Conservation (phyloP, 2,797 vertebrate genomes). For the Acipenser oxyrinchus region DNA sequence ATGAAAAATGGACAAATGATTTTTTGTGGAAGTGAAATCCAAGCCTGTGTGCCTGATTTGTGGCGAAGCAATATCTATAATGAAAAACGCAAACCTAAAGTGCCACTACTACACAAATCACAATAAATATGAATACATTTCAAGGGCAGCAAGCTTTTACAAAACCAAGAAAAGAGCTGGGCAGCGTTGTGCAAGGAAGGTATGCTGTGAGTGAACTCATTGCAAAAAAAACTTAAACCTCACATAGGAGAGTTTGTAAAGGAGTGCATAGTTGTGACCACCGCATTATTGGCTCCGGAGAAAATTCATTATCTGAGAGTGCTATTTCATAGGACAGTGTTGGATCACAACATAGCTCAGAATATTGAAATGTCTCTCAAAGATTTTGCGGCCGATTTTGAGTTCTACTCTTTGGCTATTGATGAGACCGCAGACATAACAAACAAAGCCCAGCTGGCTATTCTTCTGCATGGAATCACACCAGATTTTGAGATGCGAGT, state of each 20-base stretch:
- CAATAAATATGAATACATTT: background rate
- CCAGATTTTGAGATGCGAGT: too few relatives aligned
- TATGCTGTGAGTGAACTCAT: background rate
- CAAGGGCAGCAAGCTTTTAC: background rate
- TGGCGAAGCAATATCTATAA: background rate
- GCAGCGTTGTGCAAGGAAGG: background rate
- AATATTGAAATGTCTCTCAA: too few relatives aligned
- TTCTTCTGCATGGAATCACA: too few relatives aligned
- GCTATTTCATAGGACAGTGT: too few relatives aligned
- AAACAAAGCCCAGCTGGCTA: too few relatives aligned
- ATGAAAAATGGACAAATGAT: background rate
- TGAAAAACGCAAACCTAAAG: background rate
- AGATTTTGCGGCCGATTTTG: too few relatives aligned
- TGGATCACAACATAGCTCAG: too few relatives aligned
- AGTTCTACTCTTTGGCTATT: too few relatives aligned
- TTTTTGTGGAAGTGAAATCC: background rate
- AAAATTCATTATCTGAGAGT: too few relatives aligned
- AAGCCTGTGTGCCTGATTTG: background rate
- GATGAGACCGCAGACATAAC: too few relatives aligned
- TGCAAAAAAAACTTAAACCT: background rate
- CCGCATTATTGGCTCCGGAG: background rate
- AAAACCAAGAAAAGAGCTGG: too few relatives aligned
- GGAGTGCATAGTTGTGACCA: background rate
- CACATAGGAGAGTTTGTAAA: background rate
- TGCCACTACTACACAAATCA: background rate